Evolutionary conservation across 1,140 invertebrate species (phyloP).

Genomic region (Cherax destructor): DNA sequence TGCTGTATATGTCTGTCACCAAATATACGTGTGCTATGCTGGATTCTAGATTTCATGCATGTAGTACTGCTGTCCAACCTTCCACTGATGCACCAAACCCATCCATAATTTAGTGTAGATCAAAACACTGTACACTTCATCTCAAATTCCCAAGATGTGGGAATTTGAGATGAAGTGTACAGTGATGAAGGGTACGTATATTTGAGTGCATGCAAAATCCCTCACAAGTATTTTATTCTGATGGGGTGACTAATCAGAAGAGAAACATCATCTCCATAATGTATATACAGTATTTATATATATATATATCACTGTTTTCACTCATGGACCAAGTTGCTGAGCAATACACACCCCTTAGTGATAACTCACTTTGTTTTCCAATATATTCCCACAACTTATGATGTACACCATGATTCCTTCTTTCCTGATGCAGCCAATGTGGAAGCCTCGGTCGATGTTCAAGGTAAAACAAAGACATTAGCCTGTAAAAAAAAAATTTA

Average conservation of each 20-base stretch:
- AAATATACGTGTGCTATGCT: not conserved
- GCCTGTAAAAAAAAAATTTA: too few species aligned
- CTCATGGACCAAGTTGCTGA: not conserved
- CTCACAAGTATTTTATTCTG: not conserved
- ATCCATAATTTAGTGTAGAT: not conserved
- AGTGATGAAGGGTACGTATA: not conserved
- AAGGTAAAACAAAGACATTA: conserved; percentile 27
- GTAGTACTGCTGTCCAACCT: not conserved
- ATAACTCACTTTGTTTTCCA: not conserved
- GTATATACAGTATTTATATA: not conserved
- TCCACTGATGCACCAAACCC: not conserved
- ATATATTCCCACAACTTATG: not conserved
- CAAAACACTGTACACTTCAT: not conserved
- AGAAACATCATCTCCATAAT: not conserved
- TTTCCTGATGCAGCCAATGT: conserved; percentile 27
- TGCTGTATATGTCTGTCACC: not conserved
- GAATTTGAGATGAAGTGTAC: too few species aligned
- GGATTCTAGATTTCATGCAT: not conserved
- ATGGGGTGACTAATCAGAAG: not conserved
- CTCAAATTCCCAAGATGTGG: not conserved
- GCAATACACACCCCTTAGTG: not conserved
- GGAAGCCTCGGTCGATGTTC: conserved; percentile 43
- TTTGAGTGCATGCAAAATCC: not conserved
- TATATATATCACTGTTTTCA: not conserved
- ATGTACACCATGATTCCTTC: conserved; percentile 1